Base-by-base conservation (phyloP, 2,888 invertebrate genomes). In the Tipula unca region DNA sequence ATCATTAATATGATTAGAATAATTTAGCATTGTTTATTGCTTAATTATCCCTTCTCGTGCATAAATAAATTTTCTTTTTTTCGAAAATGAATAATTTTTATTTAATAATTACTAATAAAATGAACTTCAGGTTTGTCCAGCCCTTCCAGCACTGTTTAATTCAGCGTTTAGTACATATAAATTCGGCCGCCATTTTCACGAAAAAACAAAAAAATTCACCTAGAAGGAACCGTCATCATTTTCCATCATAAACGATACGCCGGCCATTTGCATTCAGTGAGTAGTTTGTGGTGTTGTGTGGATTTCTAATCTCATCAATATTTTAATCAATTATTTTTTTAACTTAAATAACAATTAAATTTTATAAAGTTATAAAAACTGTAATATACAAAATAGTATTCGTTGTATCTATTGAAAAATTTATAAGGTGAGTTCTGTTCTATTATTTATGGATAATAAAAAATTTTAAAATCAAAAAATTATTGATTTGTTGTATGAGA, bases 191-290 rank as follows among this genome's bases (percentile, higher is more conserved):
- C 83, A 83, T 83, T 32, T 83, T 83, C 32, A 8, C 20, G 13
- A 82, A 48, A 48, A 39, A 82, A 82, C 29, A 29, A 29, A 82
- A 32, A 82, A 83, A 83, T 32, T 83, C 35, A 32, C 69, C 69
- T 3, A 69, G 69, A 69, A 69, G 69, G 69, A 69, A 25, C 83
- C 29, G 83, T 83, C 83, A 83, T 83, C 83, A 35, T 17, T 32
- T 83, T 83, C 14, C 35, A 32, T 83, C 35, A 83, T 69, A 69
- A 83, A 32, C n/a, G n/a, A n/a, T n/a, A 83, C 29, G 83, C 83
- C 83, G 83, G 83, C 83, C 83, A 83, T 83, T 83, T 83, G 83
- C 83, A 83, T 83, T 83, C 83, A 32, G 83, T 83, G 29, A 83
- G 83, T 83, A 83, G 83, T 83, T 82, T 83, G 83, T 83, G 83